A percentile compares a stretch with the other conserved stretches of the same genome.
Evolutionary conservation across 2,888 invertebrate species (phyloP).

Genomic region (Dryomyza anilis): DNA sequence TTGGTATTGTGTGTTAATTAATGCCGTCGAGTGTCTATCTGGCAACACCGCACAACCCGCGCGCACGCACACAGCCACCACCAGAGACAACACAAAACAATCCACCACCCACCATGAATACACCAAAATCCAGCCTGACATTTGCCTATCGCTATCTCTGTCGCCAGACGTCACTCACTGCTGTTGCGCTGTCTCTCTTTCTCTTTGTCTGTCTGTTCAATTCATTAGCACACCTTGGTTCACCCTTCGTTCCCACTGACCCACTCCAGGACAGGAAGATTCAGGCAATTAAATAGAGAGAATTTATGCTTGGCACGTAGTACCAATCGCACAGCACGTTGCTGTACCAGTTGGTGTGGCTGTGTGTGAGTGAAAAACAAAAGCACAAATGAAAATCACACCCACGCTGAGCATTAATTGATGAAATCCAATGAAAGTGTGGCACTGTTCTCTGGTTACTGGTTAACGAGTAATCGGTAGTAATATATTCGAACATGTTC

Average conservation of each 20-base stretch:
- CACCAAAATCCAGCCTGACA: background rate
- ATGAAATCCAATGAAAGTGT: background rate
- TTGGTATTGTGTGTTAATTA: slow-evolving; percentile 48
- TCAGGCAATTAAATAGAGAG: background rate
- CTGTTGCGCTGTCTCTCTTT: background rate
- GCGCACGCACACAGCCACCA: no score
- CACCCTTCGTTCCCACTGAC: background rate
- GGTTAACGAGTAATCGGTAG: background rate
- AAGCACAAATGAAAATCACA: no score
- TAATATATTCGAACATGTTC: background rate
- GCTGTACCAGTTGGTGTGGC: background rate
- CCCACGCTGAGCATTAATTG: slow-evolving; percentile 13
- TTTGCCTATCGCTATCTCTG: background rate
- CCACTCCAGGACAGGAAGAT: background rate
- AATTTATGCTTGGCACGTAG: background rate
- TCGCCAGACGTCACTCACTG: background rate
- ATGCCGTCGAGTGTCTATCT: slow-evolving; percentile 28
- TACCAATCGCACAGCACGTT: slow-evolving; percentile 11
- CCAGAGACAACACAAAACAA: background rate
- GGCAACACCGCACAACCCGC: no score
- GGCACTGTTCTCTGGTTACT: background rate
- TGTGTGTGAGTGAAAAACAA: no score
- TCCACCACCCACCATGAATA: background rate
- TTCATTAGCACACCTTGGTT: slow-evolving; percentile 1
- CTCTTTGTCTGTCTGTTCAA: slow-evolving; percentile 6